Base-by-base conservation (phyloP, 2,888 invertebrate genomes). In the Vannuccia rotundouncinata region DNA sequence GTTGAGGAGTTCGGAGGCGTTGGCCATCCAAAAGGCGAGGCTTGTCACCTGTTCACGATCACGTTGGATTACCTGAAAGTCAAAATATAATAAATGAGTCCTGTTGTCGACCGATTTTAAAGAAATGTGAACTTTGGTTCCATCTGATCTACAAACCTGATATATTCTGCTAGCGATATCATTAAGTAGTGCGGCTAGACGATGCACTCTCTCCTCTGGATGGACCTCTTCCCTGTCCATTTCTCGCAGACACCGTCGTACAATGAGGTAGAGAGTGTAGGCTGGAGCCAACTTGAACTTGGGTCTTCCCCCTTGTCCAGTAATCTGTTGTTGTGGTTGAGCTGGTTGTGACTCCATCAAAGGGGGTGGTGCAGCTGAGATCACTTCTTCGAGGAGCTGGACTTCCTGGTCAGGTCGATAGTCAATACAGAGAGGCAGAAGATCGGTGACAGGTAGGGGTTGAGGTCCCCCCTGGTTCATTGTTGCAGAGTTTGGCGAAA, bases 241-340 rank as follows among this genome's bases (percentile, higher is more conserved):
- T 0, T 95, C 95, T 29, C 95, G 95, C 73, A 97, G 94, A 79
- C 95, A 92, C 86, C 95, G 96, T 25, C 94, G 91, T 82, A 95
- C 94, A 84, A 95, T 94, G 86, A 99, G 91, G 89, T 99, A 99
- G 29, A 99, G 91, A 0, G 95, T 93, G 89, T 98, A 99, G 29
- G 97, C 96, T 0, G 98, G 98, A 0, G 98, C 94, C 82, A 99
- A 91, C 87, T 95, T 95, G 90, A 98, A 98, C 83, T 31, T 29
- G n/a, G 29, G 45, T 5, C 10, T 45, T 45, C 45, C 45, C 45
- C 45, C 45, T 31, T 77, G 77, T 1, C 27, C 77, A 1, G 22
- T 45, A 1, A 29, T 25, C 17, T 1, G n/a, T 22, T 27, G 10
- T 10, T 10, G 5, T 10, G 10, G 10, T 5, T 17, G 5, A 45